Base-by-base conservation (phyloP, 37 sponge, comb jelly and placozoan genomes). In the Lycopodina hypogea region DNA sequence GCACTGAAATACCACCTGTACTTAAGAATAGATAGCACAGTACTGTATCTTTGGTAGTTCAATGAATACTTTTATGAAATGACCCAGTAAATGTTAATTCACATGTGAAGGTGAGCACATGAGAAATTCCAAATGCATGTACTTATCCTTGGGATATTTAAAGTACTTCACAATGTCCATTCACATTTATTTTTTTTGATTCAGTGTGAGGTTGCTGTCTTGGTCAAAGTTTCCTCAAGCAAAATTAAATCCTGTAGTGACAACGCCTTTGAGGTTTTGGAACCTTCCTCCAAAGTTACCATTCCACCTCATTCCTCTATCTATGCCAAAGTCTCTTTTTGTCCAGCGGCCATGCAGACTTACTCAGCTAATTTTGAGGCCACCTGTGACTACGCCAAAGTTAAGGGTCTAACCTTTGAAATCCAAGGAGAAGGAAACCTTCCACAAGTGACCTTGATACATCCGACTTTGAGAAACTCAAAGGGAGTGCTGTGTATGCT, bases 341-440 rank as follows among this genome's bases (percentile, higher is more conserved):
- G 69, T 23, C 96, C 98, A 37, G 38, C 89, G 33, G 81, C 98
- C 64, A 93, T 97, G 77, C 98, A 97, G 85, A 78, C 80, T 18
- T 94, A 90, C 58, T 71, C 74, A 63, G 88, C 88, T 23, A 42
- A 26, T 0, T 90, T 94, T 83, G 94, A 94, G 35, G 91, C 86
- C 15, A 23, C 32, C 38, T 69, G 86, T 18, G 94, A 94, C 15
- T 83, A 82, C 9, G 63, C 90, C 22, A 79, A 74, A 40, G 71
- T 59, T 2, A 82, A 83, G 51, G 84, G 81, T 11, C 78, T 97
- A 38, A 60, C 78, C 2, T 95, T 95, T 90, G 98, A 97, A 26
- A 69, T 97, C 42, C 92, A 93, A 65, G 98, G 98, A 67, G 98
- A 97, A 69, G 98, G 98, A 8, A 90, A 88, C 66, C 78, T 97